Conservation (phyloP, 2,888 invertebrate species). For the Adineta ricciae region DNA sequence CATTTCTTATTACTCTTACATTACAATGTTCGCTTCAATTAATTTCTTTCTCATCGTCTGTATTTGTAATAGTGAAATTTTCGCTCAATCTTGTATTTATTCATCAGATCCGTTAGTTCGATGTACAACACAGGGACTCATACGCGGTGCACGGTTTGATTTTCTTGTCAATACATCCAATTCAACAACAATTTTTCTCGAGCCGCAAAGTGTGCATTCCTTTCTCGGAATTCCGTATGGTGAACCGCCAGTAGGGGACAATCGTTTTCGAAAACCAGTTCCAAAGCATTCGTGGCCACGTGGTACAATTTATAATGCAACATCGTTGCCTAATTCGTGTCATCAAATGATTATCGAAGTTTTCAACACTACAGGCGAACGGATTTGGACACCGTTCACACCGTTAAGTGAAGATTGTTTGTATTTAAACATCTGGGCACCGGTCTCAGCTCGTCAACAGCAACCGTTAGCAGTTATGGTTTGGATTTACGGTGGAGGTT, state of each 20-base stretch:
- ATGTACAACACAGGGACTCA: slow-evolving; percentile 11
- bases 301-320: slow-evolving; percentile 58
- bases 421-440: slow-evolving; percentile 81
- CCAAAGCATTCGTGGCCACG: slow-evolving; percentile 36
- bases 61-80: neutral
- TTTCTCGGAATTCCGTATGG: slow-evolving; percentile 49
- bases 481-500: slow-evolving; percentile 64
- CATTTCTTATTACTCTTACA: neutral
- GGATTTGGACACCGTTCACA: slow-evolving; percentile 92
- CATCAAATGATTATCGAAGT: slow-evolving; percentile 56
- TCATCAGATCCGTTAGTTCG: slow-evolving; percentile 4
- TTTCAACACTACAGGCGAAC: slow-evolving; percentile 64
- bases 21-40: neutral
- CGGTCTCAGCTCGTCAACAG: slow-evolving; percentile 44
- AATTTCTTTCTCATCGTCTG: neutral
- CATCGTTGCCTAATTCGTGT: slow-evolving; percentile 73
- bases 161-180: neutral
- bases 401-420: slow-evolving; percentile 82
- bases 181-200: neutral
- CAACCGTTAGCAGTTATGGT: slow-evolving; percentile 56
- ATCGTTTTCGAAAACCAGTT: slow-evolving; percentile 44
- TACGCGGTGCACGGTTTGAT: neutral
- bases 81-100: neutral
- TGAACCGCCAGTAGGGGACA: slow-evolving; percentile 58
- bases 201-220: slow-evolving; percentile 38